A percentile compares a stretch with the other conserved stretches of the same genome.
These are phyloP conservation scores for Sinocyclocheilus anshuiensis DNA, from an alignment of 2,113 vertebrate species.

Conservation along the genomic window DNA sequence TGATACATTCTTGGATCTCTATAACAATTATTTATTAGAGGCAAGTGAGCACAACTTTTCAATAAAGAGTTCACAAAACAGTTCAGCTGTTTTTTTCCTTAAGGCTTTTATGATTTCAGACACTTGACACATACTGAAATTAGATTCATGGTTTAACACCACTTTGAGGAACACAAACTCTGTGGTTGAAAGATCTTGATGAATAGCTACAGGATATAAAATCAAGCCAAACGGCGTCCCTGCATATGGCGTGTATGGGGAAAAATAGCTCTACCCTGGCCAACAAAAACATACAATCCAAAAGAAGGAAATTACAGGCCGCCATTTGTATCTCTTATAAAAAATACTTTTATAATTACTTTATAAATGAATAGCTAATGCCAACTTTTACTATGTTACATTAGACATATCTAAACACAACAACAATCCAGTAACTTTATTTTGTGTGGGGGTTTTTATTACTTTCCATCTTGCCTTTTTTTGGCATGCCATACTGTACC, in stretches of 20 bases:
- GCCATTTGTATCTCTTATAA: slow-evolving; percentile 63
- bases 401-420: not conserved
- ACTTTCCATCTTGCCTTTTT: not conserved
- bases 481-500: not conserved
- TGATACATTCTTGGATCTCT: not conserved
- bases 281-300: slow-evolving; percentile 35
- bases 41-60: not conserved
- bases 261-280: not conserved
- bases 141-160: not conserved
- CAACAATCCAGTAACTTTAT: not conserved
- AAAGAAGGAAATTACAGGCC: slow-evolving; percentile 1
- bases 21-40: not conserved
- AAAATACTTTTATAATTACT: slow-evolving; percentile 40
- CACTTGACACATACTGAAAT: not conserved
- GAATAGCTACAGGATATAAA: slow-evolving; percentile 22
- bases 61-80: not conserved
- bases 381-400: not conserved
- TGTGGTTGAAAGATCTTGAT: slow-evolving; percentile 18
- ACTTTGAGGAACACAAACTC: not conserved
- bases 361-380: not conserved
- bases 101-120: not conserved
- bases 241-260: not conserved
- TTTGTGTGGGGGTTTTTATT: not conserved
- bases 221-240: not conserved
- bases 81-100: not conserved